Evolutionary conservation across 1,140 invertebrate species (phyloP).

Genomic region (Caerostris extrusa): DNA sequence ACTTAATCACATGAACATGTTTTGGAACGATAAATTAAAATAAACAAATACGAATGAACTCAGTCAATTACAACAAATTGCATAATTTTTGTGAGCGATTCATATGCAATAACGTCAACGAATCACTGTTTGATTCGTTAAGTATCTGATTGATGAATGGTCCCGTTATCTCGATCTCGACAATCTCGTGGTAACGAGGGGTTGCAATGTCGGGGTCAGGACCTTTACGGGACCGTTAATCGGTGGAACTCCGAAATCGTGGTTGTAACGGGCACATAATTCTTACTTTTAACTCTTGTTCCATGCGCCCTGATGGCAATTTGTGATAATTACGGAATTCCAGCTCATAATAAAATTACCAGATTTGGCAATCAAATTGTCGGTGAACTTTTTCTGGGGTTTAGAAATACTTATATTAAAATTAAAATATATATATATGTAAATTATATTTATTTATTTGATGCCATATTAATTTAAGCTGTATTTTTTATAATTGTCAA

Average conservation of each 20-base stretch:
- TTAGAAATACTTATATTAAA: not conserved
- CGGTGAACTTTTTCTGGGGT: not conserved
- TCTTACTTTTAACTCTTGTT: constrained; percentile 32
- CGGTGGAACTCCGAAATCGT: constrained; percentile 16
- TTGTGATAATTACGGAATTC: constrained; percentile 12
- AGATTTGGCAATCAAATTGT: not conserved
- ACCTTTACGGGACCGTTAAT: constrained; percentile 26
- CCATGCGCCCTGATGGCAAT: not conserved
- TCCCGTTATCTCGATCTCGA: not conserved
- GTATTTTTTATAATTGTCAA: not conserved
- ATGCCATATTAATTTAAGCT: not conserved
- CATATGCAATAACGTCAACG: not conserved
- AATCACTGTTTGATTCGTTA: constrained; percentile 5
- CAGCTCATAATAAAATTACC: not conserved
- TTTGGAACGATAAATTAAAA: no score
- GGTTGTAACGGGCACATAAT: constrained; percentile 22
- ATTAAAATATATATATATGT: not conserved
- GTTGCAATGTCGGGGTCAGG: constrained; percentile 6
- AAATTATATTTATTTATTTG: not conserved
- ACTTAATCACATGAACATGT: no score
- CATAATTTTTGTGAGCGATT: not conserved
- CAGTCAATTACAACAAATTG: not conserved
- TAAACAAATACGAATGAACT: not conserved
- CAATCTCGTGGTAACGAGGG: not conserved
- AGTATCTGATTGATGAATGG: constrained; percentile 31